These are phyloP conservation scores for Argentina silus DNA, from an alignment of 2,797 vertebrate species.

Conservation along the genomic window DNA sequence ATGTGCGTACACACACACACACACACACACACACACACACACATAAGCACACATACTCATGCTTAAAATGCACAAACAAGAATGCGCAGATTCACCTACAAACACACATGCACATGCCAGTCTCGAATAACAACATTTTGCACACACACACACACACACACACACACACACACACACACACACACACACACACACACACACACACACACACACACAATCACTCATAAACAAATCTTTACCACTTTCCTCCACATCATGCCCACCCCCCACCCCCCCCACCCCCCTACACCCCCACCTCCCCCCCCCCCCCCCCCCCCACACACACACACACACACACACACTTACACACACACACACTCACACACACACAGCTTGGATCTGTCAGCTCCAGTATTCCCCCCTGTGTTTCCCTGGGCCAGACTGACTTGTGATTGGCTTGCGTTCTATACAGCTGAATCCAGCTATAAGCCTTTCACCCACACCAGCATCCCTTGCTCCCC, in stretches of 20 bases:
- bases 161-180: not conserved
- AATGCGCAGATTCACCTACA: no score
- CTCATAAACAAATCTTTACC: not conserved
- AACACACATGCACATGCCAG: no score
- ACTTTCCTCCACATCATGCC: not conserved
- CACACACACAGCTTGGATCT: conserved; percentile 15
- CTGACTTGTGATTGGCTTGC: conserved; percentile 22
- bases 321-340: not conserved
- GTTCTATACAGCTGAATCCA: conserved; percentile 5
- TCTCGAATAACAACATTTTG: not conserved
- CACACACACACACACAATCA: not conserved
- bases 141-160: not conserved
- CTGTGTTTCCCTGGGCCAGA: conserved; percentile 27
- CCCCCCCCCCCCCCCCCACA: no score
- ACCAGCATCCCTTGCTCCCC: not conserved
- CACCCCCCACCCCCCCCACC: not conserved
- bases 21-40: not conserved
- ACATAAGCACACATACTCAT: not conserved
- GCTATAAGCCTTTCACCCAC: conserved; percentile 9
- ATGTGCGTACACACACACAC: not conserved
- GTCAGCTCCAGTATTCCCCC: conserved; percentile 24
- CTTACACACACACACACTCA: not conserved
- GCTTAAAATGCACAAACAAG: not conserved
- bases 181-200: not conserved
- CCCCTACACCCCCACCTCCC: no score